Evolutionary conservation across 2,797 vertebrate genomes (phyloP).

Genomic region (Paratrypauchen microcephalus): DNA sequence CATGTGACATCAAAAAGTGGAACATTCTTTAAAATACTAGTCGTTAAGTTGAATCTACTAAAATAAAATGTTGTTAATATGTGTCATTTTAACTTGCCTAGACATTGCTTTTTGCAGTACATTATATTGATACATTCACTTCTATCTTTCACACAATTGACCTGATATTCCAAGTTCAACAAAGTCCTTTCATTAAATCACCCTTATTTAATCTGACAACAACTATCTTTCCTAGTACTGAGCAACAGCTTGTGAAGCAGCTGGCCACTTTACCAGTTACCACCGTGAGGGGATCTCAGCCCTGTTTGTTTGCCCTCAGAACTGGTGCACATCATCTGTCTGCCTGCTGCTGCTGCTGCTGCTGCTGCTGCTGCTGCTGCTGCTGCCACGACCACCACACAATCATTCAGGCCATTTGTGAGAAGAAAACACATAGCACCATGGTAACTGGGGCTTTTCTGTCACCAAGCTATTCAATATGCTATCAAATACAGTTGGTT

Average conservation of each 20-base stretch:
- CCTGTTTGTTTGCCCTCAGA: slow-evolving; percentile 60
- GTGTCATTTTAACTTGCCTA: too few relatives aligned
- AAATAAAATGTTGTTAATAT: too few relatives aligned
- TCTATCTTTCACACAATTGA: not conserved
- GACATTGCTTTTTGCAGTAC: too few relatives aligned
- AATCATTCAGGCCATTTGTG: slow-evolving; percentile 46
- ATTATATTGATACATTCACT: too few relatives aligned
- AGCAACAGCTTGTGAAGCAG: slow-evolving; percentile 44
- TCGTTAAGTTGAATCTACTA: too few relatives aligned
- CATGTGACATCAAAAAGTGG: too few relatives aligned
- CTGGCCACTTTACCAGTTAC: slow-evolving; percentile 48
- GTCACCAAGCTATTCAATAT: slow-evolving; percentile 20
- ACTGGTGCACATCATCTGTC: slow-evolving; percentile 46
- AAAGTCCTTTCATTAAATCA: not conserved
- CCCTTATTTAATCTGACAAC: slow-evolving; percentile 12
- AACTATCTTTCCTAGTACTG: slow-evolving; percentile 21
- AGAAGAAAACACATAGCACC: slow-evolving; percentile 37
- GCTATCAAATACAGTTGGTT: not conserved
- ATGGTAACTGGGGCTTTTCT: slow-evolving; percentile 24
- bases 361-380: not conserved
- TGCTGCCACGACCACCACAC: slow-evolving; percentile 40
- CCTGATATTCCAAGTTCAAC: not conserved
- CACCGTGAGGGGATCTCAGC: slow-evolving; percentile 42
- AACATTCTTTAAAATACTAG: too few relatives aligned
- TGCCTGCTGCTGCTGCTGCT: slow-evolving; percentile 28